Evolutionary conservation across 2,888 invertebrate genomes (phyloP).

Genomic region (Nomada ferruginata): DNA sequence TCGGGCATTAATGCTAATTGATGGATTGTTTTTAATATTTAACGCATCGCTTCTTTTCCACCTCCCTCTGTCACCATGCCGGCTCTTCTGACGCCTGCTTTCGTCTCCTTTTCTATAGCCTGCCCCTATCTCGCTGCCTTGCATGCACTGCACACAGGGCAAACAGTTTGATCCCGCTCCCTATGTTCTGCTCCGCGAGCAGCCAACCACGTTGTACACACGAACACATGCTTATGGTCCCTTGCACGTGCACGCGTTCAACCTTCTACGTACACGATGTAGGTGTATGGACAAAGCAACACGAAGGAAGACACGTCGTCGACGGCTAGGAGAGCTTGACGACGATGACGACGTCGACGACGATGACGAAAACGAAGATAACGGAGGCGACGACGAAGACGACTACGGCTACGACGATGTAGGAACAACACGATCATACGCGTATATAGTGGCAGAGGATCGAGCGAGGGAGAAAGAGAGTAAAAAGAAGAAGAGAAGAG

Average conservation of each 20-base stretch:
- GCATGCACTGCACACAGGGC: background rate
- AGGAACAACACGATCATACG: conserved; percentile 72
- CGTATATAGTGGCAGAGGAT: conserved; percentile 51
- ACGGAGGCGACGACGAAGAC: conserved; percentile 54
- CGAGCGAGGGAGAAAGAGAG: conserved; percentile 43
- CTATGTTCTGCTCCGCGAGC: conserved; percentile 48
- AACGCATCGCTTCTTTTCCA: conserved; percentile 67
- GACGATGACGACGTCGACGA: conserved; percentile 41
- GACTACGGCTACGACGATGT: conserved; percentile 60
- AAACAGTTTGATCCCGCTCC: conserved; percentile 19
- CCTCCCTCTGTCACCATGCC: conserved; percentile 9
- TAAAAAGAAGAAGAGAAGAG: conserved; percentile 50
- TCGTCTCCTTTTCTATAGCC: conserved; percentile 2
- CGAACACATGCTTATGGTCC: background rate
- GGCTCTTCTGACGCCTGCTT: conserved; percentile 21
- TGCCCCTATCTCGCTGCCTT: conserved; percentile 28
- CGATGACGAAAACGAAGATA: conserved; percentile 43
- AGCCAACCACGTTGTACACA: conserved; percentile 57
- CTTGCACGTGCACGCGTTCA: background rate
- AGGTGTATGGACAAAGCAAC: conserved; percentile 58
- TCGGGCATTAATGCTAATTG: conserved; percentile 78
- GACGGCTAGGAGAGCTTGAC: conserved; percentile 54
- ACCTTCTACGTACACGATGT: conserved; percentile 3
- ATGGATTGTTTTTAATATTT: conserved; percentile 80
- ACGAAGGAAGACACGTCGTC: conserved; percentile 45